These are phyloP conservation scores for Acomys russatus DNA, from an alignment of 2,797 vertebrate genomes.

Conservation along the genomic window DNA sequence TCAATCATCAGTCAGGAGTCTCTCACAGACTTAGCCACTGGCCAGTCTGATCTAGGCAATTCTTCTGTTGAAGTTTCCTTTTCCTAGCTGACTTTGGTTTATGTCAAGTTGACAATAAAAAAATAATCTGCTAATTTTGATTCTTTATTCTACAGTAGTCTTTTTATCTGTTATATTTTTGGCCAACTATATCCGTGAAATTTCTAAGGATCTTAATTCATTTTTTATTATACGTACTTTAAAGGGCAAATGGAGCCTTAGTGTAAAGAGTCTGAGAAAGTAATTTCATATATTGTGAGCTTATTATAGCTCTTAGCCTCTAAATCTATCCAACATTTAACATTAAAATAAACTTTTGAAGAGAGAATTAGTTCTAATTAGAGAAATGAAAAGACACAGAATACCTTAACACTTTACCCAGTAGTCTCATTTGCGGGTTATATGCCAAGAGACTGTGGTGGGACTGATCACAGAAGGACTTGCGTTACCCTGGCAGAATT, in stretches of 20 bases:
- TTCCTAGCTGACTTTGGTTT: not conserved
- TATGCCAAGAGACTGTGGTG: not conserved
- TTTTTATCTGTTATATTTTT: not conserved
- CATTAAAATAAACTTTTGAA: constrained; percentile 27
- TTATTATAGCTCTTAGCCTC: not conserved
- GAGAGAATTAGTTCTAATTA: constrained; percentile 25
- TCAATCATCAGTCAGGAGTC: not conserved
- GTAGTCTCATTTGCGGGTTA: constrained; percentile 24
- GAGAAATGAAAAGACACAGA: constrained; percentile 24
- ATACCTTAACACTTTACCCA: not conserved
- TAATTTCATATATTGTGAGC: constrained; percentile 22
- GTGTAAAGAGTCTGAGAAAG: constrained; percentile 28
- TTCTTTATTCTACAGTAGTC: not conserved
- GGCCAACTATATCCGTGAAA: not conserved
- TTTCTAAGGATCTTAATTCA: not conserved
- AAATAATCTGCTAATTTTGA: not conserved
- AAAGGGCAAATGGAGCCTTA: constrained; percentile 6
- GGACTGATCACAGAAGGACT: not conserved
- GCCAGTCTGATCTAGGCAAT: not conserved
- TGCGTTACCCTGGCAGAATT: not conserved
- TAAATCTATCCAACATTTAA: constrained; percentile 19
- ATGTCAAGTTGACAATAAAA: not conserved
- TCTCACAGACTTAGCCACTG: not conserved
- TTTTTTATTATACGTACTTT: constrained; percentile 45
- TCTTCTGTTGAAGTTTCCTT: not conserved